Evolutionary conservation across 2,888 invertebrate species (phyloP).

Genomic region (Palloptera scutellata): DNA sequence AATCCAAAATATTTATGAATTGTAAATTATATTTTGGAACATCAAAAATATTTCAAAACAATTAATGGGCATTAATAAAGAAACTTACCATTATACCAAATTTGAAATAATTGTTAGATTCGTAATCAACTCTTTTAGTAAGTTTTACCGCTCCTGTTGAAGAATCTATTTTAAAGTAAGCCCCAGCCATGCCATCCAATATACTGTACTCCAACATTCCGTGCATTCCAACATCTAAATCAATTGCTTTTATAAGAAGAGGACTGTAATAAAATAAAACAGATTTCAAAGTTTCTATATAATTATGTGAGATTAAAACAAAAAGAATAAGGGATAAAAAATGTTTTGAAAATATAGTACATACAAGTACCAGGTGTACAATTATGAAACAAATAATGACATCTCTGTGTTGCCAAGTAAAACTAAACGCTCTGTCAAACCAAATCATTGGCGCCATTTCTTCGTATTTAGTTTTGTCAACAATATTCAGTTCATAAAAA

Average conservation of each 20-base stretch:
- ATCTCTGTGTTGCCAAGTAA: too few relatives aligned
- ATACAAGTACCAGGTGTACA: too few relatives aligned
- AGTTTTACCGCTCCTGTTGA: constrained; percentile 88
- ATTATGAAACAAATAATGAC: too few relatives aligned
- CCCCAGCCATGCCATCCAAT: constrained; percentile 78
- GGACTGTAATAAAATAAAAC: constrained; percentile 67
- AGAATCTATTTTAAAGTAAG: constrained; percentile 85
- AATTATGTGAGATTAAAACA: too few relatives aligned
- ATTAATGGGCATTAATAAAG: not conserved
- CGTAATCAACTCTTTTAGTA: constrained; percentile 81
- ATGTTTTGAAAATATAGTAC: not conserved
- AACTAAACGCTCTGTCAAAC: too few relatives aligned
- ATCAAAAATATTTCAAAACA: too few relatives aligned
- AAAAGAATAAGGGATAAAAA: not conserved
- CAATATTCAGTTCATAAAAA: too few relatives aligned
- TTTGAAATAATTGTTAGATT: constrained; percentile 72
- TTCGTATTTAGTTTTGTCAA: too few relatives aligned
- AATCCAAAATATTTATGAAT: too few relatives aligned
- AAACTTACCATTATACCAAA: constrained; percentile 80
- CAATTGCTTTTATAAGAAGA: constrained; percentile 83
- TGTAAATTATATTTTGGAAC: too few relatives aligned
- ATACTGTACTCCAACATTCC: constrained; percentile 86
- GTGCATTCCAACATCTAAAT: constrained; percentile 87
- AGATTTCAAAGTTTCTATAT: too few relatives aligned
- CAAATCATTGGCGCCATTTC: too few relatives aligned